phyloP scores from a whole-genome alignment of 2,888 invertebrate species.

The Chaitophorus viminalis region DNA sequence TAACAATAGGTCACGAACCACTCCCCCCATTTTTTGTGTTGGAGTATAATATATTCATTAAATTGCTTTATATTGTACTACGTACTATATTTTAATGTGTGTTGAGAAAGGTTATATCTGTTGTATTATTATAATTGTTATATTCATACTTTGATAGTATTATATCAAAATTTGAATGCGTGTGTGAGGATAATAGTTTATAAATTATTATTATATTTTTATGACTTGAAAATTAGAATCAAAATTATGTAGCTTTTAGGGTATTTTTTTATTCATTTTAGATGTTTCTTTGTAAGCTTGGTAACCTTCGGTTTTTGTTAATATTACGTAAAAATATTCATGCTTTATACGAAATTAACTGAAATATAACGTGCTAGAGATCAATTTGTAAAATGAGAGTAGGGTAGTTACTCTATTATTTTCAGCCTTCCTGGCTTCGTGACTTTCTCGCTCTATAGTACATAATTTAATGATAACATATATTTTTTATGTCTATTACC shows the following conservation, averaged over 20 bases:
- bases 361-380: conserved; percentile 27
- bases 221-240: conserved; percentile 6
- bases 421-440: conserved; percentile 30
- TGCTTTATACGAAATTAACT: conserved; percentile 32
- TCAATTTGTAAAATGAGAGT: conserved; percentile 32
- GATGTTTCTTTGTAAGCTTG: background rate
- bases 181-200: background rate
- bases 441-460: conserved; percentile 8
- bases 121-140: conserved; percentile 41
- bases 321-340: conserved; percentile 34
- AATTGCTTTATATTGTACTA: conserved; percentile 3
- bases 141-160: background rate
- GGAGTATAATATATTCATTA: conserved; percentile 2
- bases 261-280: conserved; percentile 12
- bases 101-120: conserved; percentile 5
- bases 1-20: background rate
- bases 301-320: background rate
- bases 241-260: background rate
- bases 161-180: background rate
- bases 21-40: conserved; percentile 20
- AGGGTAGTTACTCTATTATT: background rate
- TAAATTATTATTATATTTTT: background rate
- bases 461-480: background rate
- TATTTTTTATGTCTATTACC: conserved; percentile 14
- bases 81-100: background rate